phyloP scores from a whole-genome alignment of 2,113 vertebrate species.

The Rhinichthys klamathensis region DNA sequence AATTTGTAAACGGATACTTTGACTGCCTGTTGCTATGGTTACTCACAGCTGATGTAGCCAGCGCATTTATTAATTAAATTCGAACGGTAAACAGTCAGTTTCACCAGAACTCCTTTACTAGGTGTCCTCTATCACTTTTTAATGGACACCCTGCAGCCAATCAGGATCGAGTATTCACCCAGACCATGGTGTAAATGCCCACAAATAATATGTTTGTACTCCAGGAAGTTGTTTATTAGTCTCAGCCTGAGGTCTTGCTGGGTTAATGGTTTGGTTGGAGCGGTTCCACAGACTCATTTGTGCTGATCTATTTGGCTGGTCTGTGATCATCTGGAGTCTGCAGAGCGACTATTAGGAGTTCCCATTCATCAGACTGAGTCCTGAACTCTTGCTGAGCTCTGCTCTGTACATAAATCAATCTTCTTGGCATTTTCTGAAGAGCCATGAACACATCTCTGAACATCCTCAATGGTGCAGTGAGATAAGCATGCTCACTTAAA shows the following conservation, averaged over 20 bases:
- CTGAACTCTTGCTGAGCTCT: constrained; percentile 4
- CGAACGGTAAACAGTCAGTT: no score
- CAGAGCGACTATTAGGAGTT: background rate
- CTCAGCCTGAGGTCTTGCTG: background rate
- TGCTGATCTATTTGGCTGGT: background rate
- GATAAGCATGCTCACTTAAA: background rate
- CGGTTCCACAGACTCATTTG: background rate
- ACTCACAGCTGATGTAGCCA: no score
- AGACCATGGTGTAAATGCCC: background rate
- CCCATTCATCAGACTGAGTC: background rate
- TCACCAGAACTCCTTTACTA: no score
- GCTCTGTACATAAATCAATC: background rate
- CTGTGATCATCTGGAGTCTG: background rate
- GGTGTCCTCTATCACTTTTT: no score
- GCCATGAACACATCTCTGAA: background rate
- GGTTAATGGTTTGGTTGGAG: constrained; percentile 16
- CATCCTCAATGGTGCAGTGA: background rate
- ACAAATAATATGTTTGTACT: background rate
- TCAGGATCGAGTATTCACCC: no score
- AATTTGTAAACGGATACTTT: no score
- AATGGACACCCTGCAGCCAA: no score
- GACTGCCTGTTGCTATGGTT: no score
- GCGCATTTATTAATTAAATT: no score
- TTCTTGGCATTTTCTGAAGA: background rate
- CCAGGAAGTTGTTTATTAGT: constrained; percentile 1